Percentiles rank a stretch among this genome's conserved stretches.
Evolutionary conservation across 2,113 vertebrate genomes (phyloP).

Genomic region (Martes martes): DNA sequence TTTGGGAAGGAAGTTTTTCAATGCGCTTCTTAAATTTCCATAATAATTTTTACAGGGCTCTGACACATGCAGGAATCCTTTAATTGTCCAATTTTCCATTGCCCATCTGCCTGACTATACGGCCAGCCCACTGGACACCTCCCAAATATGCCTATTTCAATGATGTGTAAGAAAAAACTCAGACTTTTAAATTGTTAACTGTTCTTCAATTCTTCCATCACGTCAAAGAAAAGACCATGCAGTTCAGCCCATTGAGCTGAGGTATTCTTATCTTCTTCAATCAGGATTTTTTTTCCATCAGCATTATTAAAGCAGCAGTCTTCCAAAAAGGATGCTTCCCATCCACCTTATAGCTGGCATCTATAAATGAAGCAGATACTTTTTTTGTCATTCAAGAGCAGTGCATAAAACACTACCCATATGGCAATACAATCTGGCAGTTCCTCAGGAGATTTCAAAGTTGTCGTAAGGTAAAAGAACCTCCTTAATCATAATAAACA

Average conservation of each 20-base stretch:
- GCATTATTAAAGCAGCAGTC: not conserved
- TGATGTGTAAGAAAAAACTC: not conserved
- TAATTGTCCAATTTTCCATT: not conserved
- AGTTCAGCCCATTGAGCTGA: not conserved
- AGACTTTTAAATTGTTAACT: not conserved
- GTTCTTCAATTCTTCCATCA: not conserved
- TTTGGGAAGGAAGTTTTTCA: not conserved
- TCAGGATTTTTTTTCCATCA: not conserved
- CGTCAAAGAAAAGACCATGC: not conserved
- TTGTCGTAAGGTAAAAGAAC: not conserved
- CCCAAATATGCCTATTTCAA: not conserved
- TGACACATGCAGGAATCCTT: not conserved
- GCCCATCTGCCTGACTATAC: not conserved
- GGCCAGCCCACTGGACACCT: not conserved
- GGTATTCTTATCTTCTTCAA: not conserved
- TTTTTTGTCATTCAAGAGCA: not conserved
- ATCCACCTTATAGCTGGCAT: not conserved
- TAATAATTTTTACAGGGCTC: not conserved
- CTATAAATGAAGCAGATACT: not conserved
- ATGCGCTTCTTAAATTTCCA: not conserved
- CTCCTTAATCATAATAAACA: not conserved
- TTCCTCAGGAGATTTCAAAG: not conserved
- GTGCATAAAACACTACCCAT: not conserved
- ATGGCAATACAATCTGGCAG: not conserved
- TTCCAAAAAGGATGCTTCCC: not conserved